Conservation (phyloP, 2,113 vertebrate species). For the Nothoprocta perdicaria region DNA sequence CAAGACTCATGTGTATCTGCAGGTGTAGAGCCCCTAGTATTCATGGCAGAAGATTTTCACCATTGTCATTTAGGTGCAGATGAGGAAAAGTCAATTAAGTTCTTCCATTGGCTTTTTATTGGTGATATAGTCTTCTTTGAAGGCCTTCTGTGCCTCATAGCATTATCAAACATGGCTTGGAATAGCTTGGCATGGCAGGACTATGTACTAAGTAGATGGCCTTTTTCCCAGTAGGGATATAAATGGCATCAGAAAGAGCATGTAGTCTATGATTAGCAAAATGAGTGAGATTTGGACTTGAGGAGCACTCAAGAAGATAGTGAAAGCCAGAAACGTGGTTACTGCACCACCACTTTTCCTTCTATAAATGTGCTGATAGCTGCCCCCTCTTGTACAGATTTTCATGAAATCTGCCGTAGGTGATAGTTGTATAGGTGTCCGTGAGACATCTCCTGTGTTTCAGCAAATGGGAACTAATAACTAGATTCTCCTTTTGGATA, state of each 20-base stretch:
- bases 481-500: not conserved
- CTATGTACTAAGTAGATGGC: not conserved
- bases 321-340: not conserved
- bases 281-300: not conserved
- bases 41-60: not conserved
- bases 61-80: not conserved
- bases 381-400: not conserved
- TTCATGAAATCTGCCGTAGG: not conserved
- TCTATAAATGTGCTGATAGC: fast-evolving
- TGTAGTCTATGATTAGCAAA: not conserved
- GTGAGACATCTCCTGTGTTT: not conserved
- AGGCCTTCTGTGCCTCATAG: not conserved
- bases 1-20: not conserved
- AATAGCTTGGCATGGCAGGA: not conserved
- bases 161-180: not conserved
- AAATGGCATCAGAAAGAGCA: not conserved
- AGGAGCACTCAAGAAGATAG: not conserved
- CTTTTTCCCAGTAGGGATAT: not conserved
- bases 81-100: not conserved
- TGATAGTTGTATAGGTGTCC: not conserved
- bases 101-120: not conserved
- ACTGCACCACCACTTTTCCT: not conserved
- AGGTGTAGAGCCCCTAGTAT: not conserved
- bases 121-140: not conserved
- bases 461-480: not conserved